Conservation (phyloP, 2,113 vertebrate genomes). For the Lagopus leucura region DNA sequence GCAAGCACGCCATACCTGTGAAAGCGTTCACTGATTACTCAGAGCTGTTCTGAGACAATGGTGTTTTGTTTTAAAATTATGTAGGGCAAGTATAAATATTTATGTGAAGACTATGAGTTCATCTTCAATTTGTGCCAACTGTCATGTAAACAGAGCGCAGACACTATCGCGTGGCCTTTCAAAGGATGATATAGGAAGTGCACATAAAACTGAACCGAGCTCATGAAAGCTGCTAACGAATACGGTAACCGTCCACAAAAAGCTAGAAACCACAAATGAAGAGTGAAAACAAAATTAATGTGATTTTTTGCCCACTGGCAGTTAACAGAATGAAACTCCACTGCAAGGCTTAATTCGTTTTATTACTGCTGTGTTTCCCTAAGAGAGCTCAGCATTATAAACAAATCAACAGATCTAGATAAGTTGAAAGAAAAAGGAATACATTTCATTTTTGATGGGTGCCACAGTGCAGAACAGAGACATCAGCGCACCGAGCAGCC, state of each 20-base stretch:
- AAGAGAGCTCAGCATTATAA: background rate
- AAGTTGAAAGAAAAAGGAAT: background rate
- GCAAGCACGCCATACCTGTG: background rate
- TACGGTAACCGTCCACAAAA: constrained; percentile 3
- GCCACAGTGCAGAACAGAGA: background rate
- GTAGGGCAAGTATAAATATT: background rate
- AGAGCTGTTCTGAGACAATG: background rate
- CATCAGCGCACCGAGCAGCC: background rate
- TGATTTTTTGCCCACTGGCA: background rate
- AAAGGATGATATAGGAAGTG: background rate
- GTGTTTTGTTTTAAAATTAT: background rate
- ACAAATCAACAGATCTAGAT: background rate
- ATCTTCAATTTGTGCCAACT: background rate
- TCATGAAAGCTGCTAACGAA: background rate
- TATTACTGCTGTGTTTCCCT: background rate
- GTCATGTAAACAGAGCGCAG: background rate
- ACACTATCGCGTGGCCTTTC: background rate
- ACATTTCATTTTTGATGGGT: background rate
- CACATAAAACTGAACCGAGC: background rate
- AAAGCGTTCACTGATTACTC: background rate
- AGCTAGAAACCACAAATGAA: constrained; percentile 50
- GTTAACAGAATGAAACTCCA: constrained; percentile 21
- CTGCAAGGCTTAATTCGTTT: constrained; percentile 11
- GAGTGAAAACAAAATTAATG: constrained; percentile 46
- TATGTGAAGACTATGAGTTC: background rate